Evolutionary conservation across 2,888 invertebrate genomes (phyloP), one percentile per base, ranked within the genome.

Genomic region (Pseudococcus jackbeardsleyi): DNA sequence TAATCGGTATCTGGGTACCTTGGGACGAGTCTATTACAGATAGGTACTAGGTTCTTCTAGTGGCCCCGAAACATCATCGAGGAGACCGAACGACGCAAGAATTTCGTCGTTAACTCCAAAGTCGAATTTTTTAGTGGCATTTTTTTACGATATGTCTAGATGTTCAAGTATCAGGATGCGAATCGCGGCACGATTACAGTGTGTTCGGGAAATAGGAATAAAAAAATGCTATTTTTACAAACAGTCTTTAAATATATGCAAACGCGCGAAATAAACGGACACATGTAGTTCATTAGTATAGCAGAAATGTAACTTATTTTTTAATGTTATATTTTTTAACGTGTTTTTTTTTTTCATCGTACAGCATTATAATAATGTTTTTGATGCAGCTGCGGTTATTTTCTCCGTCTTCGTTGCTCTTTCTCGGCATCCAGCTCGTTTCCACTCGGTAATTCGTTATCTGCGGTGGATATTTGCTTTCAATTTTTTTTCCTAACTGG

Each of bases 401-500:
- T 72, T 33, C 26, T 33, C 26, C 26, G 26, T 33, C 26, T 33
- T 33, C 1, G 8, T 26, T 72, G 12, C 68, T 72, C 19, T 72
- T 26, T 33, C 33, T 72, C 22, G 26, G 33, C 68, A 33, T 33
- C 9, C 33, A 15, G 64, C n/a, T 72, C 33, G 68, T 33, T 33
- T 33, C 26, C 26, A 33, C 19, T 77, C 11, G 77, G 33, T 79
- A 17, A n/a, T 42, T 79, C 79, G 79, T 79, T 79, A 79, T 79
- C 79, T 79, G 79, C 79, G 22, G 79, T 42, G 79, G 79, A 79
- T 79, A 79, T 79, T 79, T 79, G 79, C 79, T 79, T 79, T 79
- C 79, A 46, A 79, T 79, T 79, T 79, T 79, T 79, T 79, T 79
- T 79, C 79, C n/a, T 79, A 79, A 79, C 79, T 79, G 79, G 79